A percentile compares a stretch with the other conserved stretches of the same genome.
Conservation (phyloP, 1,140 invertebrate genomes). For the Lucilia sericata region DNA sequence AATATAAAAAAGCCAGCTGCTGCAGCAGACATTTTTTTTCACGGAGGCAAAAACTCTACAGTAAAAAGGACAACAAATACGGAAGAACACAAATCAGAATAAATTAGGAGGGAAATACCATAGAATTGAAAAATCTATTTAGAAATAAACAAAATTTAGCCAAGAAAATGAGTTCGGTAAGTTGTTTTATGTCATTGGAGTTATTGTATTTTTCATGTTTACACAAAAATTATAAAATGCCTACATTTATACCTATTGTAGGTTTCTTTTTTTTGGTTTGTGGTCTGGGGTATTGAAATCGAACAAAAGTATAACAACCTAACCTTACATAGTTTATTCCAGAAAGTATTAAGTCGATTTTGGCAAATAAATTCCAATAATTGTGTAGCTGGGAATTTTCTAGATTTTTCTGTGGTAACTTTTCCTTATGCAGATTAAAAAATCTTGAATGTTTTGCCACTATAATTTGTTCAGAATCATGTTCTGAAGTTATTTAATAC, state of each 20-base stretch:
- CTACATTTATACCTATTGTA: not conserved
- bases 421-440: too few relatives aligned
- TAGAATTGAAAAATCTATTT: not conserved
- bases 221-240: too few relatives aligned
- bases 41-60: not conserved
- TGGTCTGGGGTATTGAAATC: not conserved
- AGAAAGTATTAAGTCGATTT: not conserved
- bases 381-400: too few relatives aligned
- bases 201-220: not conserved
- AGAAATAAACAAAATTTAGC: not conserved
- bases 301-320: too few relatives aligned
- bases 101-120: not conserved
- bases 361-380: too few relatives aligned
- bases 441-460: too few relatives aligned
- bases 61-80: not conserved
- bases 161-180: slow-evolving; percentile 12
- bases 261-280: not conserved
- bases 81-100: not conserved
- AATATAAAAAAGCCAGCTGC: not conserved
- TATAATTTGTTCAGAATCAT: too few relatives aligned
- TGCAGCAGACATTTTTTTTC: slow-evolving; percentile 21
- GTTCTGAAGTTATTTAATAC: too few relatives aligned
- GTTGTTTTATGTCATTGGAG: not conserved
- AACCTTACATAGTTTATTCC: not conserved
- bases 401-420: too few relatives aligned